Conservation (phyloP, 2,888 invertebrate genomes). For the Calliopum simillimum region DNA sequence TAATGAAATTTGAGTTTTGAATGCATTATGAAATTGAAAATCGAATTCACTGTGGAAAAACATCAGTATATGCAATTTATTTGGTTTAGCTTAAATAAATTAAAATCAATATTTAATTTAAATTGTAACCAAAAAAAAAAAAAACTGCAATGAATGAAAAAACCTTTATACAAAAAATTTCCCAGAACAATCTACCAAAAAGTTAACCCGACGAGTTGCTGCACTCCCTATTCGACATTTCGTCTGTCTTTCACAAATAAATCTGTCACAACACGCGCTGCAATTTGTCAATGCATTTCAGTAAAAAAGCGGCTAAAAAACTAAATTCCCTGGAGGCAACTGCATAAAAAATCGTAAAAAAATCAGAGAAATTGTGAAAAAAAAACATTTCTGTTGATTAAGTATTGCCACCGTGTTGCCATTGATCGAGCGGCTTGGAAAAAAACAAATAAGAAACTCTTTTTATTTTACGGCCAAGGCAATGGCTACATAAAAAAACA, state of each 20-base stretch:
- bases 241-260: conserved; percentile 40
- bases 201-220: not conserved
- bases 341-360: conserved; percentile 28
- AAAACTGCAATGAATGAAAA: no score
- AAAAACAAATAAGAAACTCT: not conserved
- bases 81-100: no score
- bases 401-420: not conserved
- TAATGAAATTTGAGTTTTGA: no score
- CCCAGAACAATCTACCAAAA: no score
- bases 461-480: not conserved
- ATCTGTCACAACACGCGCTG: conserved; percentile 50
- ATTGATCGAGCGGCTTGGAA: not conserved
- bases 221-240: not conserved
- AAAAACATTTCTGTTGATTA: conserved; percentile 15
- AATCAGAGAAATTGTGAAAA: conserved; percentile 15
- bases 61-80: no score
- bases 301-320: conserved; percentile 26
- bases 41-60: no score
- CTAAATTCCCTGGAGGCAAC: not conserved
- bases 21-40: no score
- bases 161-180: no score
- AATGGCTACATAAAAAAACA: not conserved
- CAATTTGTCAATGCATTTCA: conserved; percentile 49
- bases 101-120: no score
- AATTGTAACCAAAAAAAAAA: no score